A percentile compares a stretch with the other conserved stretches of the same genome.
phyloP scores from a whole-genome alignment of 1,140 invertebrate species.

The Papilio glaucus region DNA sequence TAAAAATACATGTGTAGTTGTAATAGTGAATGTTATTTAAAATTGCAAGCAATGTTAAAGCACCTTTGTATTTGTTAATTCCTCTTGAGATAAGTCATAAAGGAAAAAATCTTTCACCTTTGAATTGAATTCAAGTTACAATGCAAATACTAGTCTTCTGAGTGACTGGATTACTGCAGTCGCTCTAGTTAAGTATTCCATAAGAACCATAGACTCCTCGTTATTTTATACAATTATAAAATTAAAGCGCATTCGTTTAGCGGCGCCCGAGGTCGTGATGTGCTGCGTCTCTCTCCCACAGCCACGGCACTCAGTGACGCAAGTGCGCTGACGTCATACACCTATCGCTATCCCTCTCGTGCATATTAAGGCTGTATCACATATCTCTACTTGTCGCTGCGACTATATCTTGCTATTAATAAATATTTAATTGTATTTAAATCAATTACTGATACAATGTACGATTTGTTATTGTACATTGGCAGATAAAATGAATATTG shows the following conservation, averaged over 20 bases:
- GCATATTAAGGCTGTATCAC: neutral
- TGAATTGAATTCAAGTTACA: no score
- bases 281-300: neutral
- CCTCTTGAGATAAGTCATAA: no score
- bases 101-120: no score
- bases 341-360: neutral
- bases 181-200: neutral
- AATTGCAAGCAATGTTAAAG: no score
- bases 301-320: neutral
- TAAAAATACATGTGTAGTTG: no score
- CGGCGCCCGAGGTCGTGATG: neutral
- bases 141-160: neutral
- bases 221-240: neutral
- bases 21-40: no score
- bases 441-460: neutral
- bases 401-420: neutral
- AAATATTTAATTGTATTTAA: neutral
- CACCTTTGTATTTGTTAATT: no score
- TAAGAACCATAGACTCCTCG: slow-evolving; percentile 9
- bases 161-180: neutral
- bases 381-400: neutral
- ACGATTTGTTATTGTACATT: neutral
- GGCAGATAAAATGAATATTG: neutral
- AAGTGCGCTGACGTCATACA: slow-evolving; percentile 18
- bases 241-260: slow-evolving; percentile 18